phyloP scores from a whole-genome alignment of 2,113 vertebrate genomes.

The Anhinga anhinga region DNA sequence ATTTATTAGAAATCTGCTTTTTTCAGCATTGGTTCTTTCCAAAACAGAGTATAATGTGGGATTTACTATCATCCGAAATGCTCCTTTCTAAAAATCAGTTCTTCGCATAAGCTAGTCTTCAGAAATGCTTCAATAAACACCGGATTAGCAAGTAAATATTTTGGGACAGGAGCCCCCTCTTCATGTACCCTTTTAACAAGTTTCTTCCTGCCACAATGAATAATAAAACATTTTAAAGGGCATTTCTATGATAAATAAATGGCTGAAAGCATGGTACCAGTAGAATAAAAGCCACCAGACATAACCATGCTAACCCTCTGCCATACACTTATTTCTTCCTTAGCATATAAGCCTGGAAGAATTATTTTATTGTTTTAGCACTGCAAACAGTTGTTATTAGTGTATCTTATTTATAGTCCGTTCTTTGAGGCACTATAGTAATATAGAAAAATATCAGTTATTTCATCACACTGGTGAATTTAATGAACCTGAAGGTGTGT shows the following conservation, averaged over 20 bases:
- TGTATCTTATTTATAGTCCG: constrained; percentile 77
- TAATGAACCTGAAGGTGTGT: constrained; percentile 93
- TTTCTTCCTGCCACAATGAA: constrained; percentile 28
- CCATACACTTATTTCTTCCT: constrained; percentile 57
- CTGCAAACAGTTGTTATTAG: constrained; percentile 79
- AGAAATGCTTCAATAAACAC: constrained; percentile 63
- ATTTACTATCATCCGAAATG: constrained; percentile 43
- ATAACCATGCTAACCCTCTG: constrained; percentile 36
- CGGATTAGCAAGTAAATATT: constrained; percentile 70
- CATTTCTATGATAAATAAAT: constrained; percentile 56
- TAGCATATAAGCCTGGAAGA: constrained; percentile 72
- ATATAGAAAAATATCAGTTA: constrained; percentile 81
- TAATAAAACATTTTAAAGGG: constrained; percentile 53
- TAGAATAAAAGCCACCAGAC: constrained; percentile 53
- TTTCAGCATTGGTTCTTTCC: constrained; percentile 51
- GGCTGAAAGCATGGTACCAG: constrained; percentile 16
- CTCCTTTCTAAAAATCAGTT: constrained; percentile 15
- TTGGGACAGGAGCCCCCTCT: constrained; percentile 16
- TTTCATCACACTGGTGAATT: constrained; percentile 83
- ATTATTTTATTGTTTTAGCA: constrained; percentile 76
- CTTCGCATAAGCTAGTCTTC: constrained; percentile 35
- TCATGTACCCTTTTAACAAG: constrained; percentile 62
- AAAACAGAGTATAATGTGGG: constrained; percentile 58
- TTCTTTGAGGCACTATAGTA: constrained; percentile 77
- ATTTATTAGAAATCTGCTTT: constrained; percentile 86